Conservation (phyloP, 1,140 invertebrate species). For the Euwallacea fornicatus region DNA sequence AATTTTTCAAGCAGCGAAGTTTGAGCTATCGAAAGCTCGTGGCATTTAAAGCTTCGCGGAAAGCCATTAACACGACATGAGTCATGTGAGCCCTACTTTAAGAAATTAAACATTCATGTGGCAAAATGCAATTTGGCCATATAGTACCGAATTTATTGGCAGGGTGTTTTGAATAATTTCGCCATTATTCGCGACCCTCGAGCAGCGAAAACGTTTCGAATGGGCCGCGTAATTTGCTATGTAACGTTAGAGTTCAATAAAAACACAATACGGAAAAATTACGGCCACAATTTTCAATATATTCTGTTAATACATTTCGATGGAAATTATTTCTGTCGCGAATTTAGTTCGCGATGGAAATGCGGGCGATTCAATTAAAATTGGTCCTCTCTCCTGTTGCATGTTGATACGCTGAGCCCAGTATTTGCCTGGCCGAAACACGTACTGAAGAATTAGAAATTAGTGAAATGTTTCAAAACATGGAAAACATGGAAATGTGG, state of each 20-base stretch:
- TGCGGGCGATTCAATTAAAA: background rate
- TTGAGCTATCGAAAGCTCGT: no score
- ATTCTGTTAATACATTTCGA: background rate
- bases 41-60: background rate
- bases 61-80: no score
- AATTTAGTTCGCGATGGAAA: background rate
- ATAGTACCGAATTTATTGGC: slow-evolving; percentile 1
- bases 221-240: slow-evolving; percentile 7
- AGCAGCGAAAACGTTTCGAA: background rate
- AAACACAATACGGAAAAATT: background rate
- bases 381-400: background rate
- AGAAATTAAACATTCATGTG: background rate
- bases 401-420: no score
- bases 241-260: slow-evolving; percentile 1
- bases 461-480: no score
- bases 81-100: no score
- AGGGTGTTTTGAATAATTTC: slow-evolving; percentile 15
- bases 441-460: no score
- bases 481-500: no score
- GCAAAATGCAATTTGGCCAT: slow-evolving; percentile 10
- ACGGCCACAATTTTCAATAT: no score
- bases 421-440: no score
- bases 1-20: no score
- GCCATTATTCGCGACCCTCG: slow-evolving; percentile 2
- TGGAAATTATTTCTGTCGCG: background rate